phyloP scores from a whole-genome alignment of 2,888 invertebrate genomes.

The Thereva nobilitata region DNA sequence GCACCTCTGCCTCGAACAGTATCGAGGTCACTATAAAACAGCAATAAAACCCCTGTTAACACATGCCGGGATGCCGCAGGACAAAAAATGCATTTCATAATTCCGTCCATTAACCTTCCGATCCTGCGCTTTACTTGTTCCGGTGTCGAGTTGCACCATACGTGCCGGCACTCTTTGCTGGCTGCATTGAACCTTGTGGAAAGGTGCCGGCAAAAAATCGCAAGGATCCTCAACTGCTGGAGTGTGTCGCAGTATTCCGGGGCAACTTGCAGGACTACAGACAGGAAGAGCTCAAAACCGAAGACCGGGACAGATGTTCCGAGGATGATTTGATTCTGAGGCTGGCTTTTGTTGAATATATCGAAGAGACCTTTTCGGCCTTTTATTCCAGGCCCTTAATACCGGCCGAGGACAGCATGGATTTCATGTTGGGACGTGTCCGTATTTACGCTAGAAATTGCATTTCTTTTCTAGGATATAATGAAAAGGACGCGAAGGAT shows the following conservation, averaged over 20 bases:
- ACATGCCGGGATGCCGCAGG: constrained; percentile 21
- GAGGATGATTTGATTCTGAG: neutral
- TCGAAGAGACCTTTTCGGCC: constrained; percentile 10
- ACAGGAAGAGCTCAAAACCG: constrained; percentile 29
- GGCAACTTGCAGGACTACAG: constrained; percentile 4
- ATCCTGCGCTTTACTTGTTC: constrained; percentile 44
- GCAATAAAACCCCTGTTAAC: constrained; percentile 6
- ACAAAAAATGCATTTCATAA: constrained; percentile 36
- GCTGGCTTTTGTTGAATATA: constrained; percentile 8
- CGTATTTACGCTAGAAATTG: neutral
- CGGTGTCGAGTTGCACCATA: constrained; percentile 45
- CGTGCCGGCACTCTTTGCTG: constrained; percentile 42
- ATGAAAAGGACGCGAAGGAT: constrained; percentile 4
- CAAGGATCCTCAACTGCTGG: constrained; percentile 9
- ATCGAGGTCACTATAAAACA: neutral
- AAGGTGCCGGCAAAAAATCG: constrained; percentile 22
- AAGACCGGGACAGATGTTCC: constrained; percentile 28
- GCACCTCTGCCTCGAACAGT: no score
- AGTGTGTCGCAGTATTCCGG: constrained; percentile 20
- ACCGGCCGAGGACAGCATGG: constrained; percentile 1
- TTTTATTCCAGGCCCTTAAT: neutral
- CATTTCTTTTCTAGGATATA: constrained; percentile 6
- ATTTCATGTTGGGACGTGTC: constrained; percentile 1
- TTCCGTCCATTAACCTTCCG: constrained; percentile 44
- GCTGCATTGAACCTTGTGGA: constrained; percentile 1